A percentile compares a stretch with the other conserved stretches of the same genome.
Evolutionary conservation across 2,113 vertebrate genomes (phyloP).

Genomic region (Aramus guarauna): DNA sequence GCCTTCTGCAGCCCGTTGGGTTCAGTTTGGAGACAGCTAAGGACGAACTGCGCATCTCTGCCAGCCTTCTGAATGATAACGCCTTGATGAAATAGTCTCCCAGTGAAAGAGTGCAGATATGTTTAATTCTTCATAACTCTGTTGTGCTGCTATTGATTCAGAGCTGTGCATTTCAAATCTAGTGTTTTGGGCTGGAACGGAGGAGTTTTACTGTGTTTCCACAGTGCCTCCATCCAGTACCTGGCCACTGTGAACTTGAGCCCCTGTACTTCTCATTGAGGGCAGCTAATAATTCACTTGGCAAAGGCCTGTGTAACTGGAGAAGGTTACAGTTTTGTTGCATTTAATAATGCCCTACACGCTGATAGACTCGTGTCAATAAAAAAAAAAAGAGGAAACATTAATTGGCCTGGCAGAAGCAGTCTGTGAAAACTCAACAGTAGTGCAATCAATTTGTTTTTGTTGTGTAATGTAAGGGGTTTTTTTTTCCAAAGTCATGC

Average conservation of each 20-base stretch:
- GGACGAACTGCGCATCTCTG: constrained; percentile 16
- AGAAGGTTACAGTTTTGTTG: constrained; percentile 36
- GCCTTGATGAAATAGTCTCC: background rate
- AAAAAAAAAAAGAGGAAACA: constrained; percentile 4
- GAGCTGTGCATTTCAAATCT: constrained; percentile 62
- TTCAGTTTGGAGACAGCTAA: constrained; percentile 7
- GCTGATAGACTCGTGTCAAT: constrained; percentile 45
- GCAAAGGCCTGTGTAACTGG: background rate
- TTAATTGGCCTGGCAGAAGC: constrained; percentile 66
- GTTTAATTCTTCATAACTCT: constrained; percentile 43
- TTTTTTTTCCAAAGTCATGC: constrained; percentile 89
- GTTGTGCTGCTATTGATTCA: constrained; percentile 83
- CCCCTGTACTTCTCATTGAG: constrained; percentile 26
- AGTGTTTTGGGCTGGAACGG: constrained; percentile 41
- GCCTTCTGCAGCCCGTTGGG: constrained; percentile 62
- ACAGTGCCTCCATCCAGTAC: constrained; percentile 63
- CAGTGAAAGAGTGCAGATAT: constrained; percentile 20
- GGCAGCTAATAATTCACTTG: constrained; percentile 46
- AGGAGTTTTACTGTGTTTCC: constrained; percentile 36
- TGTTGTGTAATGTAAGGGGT: constrained; percentile 73
- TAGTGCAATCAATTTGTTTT: constrained; percentile 82
- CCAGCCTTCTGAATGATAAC: background rate
- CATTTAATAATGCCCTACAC: constrained; percentile 31
- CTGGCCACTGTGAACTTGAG: constrained; percentile 71
- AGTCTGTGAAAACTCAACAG: constrained; percentile 66